Percentiles rank a stretch among this genome's conserved stretches.
phyloP scores from a whole-genome alignment of 2,888 invertebrate genomes.

The Cerastis leucographa region DNA sequence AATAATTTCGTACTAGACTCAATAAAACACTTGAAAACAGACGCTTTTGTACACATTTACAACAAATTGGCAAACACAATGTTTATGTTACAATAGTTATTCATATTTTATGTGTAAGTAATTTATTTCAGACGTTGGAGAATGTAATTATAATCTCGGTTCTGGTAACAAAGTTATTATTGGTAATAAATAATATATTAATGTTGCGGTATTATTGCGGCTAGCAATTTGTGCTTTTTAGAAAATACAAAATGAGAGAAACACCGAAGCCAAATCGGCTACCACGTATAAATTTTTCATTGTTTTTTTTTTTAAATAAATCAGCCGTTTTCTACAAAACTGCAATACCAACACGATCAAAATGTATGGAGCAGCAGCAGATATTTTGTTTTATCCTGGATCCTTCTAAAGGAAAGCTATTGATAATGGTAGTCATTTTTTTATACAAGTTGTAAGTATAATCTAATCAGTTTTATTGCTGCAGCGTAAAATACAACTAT shows the following conservation, averaged over 20 bases:
- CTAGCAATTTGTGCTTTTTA: too few species aligned
- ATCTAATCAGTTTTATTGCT: too few species aligned
- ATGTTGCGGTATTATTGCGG: not conserved
- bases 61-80: not conserved
- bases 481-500: too few species aligned
- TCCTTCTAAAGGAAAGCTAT: not conserved
- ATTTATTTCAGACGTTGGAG: not conserved
- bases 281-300: too few species aligned
- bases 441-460: too few species aligned
- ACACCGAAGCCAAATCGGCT: too few species aligned
- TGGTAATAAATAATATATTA: not conserved
- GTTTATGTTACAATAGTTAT: constrained; percentile 1
- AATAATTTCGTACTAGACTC: not conserved
- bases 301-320: too few species aligned
- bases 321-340: too few species aligned
- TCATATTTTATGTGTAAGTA: constrained; percentile 3
- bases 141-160: not conserved
- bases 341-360: too few species aligned
- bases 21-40: not conserved
- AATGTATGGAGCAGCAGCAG: too few species aligned
- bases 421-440: not conserved
- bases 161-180: not conserved
- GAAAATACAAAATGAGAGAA: too few species aligned
- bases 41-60: not conserved
- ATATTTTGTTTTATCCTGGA: too few species aligned